These are phyloP conservation scores for Tinea trinotella DNA, from an alignment of 2,888 invertebrate species.

Conservation along the genomic window DNA sequence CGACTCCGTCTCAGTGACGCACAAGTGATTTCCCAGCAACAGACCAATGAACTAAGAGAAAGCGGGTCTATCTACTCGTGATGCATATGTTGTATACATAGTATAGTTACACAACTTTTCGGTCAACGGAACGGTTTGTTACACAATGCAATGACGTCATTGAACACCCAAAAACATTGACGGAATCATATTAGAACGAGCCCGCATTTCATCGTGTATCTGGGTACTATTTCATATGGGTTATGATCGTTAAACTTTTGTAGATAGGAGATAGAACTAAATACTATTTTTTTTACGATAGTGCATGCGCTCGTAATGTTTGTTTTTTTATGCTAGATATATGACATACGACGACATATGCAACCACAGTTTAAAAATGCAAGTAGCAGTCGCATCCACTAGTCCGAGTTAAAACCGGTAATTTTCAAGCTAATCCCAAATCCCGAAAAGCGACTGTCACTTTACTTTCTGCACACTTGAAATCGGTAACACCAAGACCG, in stretches of 20 bases:
- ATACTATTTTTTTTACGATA: no score
- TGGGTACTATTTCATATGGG: background rate
- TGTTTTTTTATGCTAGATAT: no score
- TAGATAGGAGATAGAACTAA: no score
- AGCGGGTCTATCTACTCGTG: slow-evolving; percentile 2
- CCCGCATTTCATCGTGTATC: background rate
- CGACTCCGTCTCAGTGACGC: background rate
- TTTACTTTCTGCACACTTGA: no score
- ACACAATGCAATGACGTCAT: slow-evolving; percentile 15
- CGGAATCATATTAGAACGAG: background rate
- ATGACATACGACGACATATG: no score
- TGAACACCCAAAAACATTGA: background rate
- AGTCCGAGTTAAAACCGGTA: no score
- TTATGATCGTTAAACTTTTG: background rate
- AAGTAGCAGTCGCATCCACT: no score
- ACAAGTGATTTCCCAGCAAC: slow-evolving; percentile 1
- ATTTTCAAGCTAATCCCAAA: no score
- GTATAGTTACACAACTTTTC: slow-evolving; percentile 14
- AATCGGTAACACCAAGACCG: no score
- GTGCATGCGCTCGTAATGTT: no score
- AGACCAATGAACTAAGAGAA: background rate
- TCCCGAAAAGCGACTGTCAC: no score
- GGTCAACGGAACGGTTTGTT: slow-evolving; percentile 13
- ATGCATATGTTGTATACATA: background rate
- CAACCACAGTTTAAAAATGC: no score